Conservation (phyloP, 2,113 vertebrate genomes). For the Pelecanoides urinatrix region DNA sequence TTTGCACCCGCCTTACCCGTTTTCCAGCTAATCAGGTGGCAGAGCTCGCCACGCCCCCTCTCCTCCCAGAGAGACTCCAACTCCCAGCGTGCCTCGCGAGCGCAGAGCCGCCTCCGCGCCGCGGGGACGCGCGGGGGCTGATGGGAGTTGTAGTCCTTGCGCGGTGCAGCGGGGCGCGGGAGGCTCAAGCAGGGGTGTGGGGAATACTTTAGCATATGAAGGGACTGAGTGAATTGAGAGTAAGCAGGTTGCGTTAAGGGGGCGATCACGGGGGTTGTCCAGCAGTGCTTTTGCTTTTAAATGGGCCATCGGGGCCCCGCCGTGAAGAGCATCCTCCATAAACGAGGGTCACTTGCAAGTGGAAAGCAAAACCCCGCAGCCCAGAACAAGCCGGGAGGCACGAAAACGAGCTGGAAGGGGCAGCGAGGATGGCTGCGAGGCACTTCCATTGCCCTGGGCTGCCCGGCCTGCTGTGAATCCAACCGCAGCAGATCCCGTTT, state of each 20-base stretch:
- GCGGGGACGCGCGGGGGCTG: fast-evolving
- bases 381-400: too few relatives aligned
- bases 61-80: fast-evolving
- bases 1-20: fast-evolving
- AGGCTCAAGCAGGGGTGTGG: fast-evolving
- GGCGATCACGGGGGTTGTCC: too few relatives aligned
- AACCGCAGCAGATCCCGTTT: too few relatives aligned
- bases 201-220: neutral
- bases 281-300: neutral
- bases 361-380: neutral
- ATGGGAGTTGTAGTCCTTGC: neutral
- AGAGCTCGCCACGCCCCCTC: fast-evolving
- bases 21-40: neutral
- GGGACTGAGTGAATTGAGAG: neutral
- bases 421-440: neutral
- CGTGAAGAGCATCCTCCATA: neutral
- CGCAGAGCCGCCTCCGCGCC: fast-evolving
- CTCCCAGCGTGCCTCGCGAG: neutral
- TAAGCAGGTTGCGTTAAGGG: too few relatives aligned
- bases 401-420: neutral
- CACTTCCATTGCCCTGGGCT: neutral
- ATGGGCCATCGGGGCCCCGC: neutral
- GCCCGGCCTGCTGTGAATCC: neutral
- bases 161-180: fast-evolving
- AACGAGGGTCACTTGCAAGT: neutral